Evolutionary conservation across 1,140 invertebrate species (phyloP), one percentile per base, ranked within the genome.

Genomic region (Piezodorus guildinii): DNA sequence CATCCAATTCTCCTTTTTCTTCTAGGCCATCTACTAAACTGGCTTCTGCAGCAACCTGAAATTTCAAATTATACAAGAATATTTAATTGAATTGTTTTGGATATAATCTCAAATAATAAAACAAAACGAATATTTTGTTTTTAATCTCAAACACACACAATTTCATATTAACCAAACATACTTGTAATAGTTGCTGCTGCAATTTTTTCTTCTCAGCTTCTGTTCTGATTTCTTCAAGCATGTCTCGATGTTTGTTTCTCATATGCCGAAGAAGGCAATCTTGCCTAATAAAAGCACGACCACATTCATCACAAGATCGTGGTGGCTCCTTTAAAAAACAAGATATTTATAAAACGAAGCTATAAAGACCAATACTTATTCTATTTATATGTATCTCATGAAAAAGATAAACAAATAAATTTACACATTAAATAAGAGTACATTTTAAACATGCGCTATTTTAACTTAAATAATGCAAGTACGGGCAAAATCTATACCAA

Each of bases 241-340:
- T 72, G 64, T 84, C 82, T 15, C 83, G 76, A 73, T 87, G 84
- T 62, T 83, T 82, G 9, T 81, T 78, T 19, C 83, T 74, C 74
- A 87, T 83, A 65, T 87, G 85, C 45, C 83, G 75, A 68, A 86
- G 76, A 0, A 87, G 71, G 71, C 84, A 86, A 73, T 86, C 85
- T 67, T 83, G 81, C 6, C 84, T 77, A 54, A 85, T 85, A 69
- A 85, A 85, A 5, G 82, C 83, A 45, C 83, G 75, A 10, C 81
- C 81, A 69, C 84, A 85, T 69, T 81, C 80, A 34, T 82, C 77
- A 67, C 83, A 85, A 5, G 79, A 78, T 34, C 81, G 77, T 2
- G 83, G 82, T 3, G 79, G 78, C 63, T 85, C 83, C 69, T 81
- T 74, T 8, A 39, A 39, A 10, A 12, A 10, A 39, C 1, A 39